phyloP scores from a whole-genome alignment of 2,113 vertebrate genomes.

The Malaclemys terrapin region DNA sequence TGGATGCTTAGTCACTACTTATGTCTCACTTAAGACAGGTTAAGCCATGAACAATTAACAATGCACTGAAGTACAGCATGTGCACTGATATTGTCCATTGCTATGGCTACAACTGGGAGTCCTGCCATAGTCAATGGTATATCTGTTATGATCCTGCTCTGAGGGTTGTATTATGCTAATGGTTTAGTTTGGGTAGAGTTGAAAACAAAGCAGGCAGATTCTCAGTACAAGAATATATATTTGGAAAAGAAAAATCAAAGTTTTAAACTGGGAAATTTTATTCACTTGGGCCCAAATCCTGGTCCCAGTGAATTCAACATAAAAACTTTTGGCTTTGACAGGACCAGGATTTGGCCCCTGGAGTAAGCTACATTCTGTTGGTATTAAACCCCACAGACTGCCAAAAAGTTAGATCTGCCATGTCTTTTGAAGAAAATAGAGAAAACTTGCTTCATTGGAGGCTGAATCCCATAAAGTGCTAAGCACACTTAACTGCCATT shows the following conservation, averaged over 20 bases:
- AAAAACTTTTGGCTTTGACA: not conserved
- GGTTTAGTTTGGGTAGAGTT: accelerated
- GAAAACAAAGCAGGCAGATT: not conserved
- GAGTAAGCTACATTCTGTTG: not conserved
- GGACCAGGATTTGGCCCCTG: not conserved
- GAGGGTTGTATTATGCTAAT: not conserved
- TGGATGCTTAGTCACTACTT: not conserved
- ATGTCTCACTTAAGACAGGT: not conserved
- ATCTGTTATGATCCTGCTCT: not conserved
- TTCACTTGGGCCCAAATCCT: not conserved
- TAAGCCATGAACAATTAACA: not conserved
- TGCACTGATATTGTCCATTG: not conserved
- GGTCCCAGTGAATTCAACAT: not conserved
- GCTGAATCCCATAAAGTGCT: not conserved
- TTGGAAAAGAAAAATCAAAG: not conserved
- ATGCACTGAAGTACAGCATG: not conserved
- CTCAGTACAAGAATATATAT: not conserved
- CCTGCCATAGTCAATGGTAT: accelerated
- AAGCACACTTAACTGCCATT: not conserved
- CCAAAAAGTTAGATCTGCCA: not conserved
- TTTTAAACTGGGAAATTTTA: not conserved
- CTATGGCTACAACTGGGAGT: not conserved
- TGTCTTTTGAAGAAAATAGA: not conserved
- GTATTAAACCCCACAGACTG: too few species aligned
- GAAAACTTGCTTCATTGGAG: not conserved